phyloP scores from a whole-genome alignment of 2,888 invertebrate genomes.

The Leptogaster cylindrica region DNA sequence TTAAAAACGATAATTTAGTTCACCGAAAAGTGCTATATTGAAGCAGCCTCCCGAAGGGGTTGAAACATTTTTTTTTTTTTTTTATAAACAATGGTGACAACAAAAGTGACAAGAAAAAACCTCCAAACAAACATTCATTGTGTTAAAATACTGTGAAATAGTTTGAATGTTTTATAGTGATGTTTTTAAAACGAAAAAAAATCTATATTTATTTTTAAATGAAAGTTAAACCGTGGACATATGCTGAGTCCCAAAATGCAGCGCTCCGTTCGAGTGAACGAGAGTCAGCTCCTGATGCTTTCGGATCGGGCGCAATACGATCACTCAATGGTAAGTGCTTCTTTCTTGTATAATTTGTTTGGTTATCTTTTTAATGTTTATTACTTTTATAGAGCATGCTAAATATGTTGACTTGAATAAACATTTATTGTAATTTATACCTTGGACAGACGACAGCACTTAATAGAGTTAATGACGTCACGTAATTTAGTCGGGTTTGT shows the following conservation, averaged over 20 bases:
- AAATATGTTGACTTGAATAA: neutral
- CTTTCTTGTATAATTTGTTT: neutral
- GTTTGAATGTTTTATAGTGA: conserved; percentile 1
- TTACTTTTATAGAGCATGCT: too few relatives aligned
- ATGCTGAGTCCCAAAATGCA: conserved; percentile 88
- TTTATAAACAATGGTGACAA: conserved; percentile 4
- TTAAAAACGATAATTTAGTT: neutral
- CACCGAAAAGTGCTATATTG: conserved; percentile 40
- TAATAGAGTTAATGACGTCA: too few relatives aligned
- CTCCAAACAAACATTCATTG: neutral
- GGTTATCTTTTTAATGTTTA: too few relatives aligned
- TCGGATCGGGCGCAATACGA: conserved; percentile 87
- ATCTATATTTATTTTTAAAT: conserved; percentile 15
- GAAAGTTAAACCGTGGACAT: conserved; percentile 29
- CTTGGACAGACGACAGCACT: too few relatives aligned
- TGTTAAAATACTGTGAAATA: conserved; percentile 10
- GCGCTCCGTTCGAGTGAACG: conserved; percentile 83
- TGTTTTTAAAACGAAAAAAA: conserved; percentile 15
- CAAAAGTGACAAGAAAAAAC: conserved; percentile 18
- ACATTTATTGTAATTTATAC: too few relatives aligned
- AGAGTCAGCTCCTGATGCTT: conserved; percentile 81
- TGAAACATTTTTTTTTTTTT: conserved; percentile 38
- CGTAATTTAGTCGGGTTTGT: too few relatives aligned
- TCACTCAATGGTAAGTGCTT: conserved; percentile 67
- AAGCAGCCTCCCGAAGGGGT: conserved; percentile 44